phyloP scores from a whole-genome alignment of 2,797 vertebrate genomes.

The Sebastes taczanowskii region DNA sequence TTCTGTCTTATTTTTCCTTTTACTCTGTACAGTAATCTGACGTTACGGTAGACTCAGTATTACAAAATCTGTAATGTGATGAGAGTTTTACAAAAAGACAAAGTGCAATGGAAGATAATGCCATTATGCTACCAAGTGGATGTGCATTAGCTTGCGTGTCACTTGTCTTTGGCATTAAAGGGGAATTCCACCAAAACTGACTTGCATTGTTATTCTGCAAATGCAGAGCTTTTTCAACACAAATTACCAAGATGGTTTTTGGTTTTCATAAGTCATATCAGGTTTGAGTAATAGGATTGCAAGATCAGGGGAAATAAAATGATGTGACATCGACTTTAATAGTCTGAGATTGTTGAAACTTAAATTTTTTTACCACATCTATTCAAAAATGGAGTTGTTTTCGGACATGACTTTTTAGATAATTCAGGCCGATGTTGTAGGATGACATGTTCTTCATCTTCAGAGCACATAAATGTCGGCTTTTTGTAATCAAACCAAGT shows the following conservation, averaged over 20 bases:
- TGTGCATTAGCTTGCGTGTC: slow-evolving; percentile 62
- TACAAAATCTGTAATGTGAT: slow-evolving; percentile 67
- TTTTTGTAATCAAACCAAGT: neutral
- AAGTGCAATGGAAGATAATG: slow-evolving; percentile 62
- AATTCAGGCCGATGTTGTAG: neutral
- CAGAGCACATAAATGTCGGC: neutral
- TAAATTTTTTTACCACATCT: neutral
- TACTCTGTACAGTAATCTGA: slow-evolving; percentile 71
- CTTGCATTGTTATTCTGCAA: slow-evolving; percentile 53
- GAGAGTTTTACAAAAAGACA: slow-evolving; percentile 59
- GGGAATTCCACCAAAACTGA: slow-evolving; percentile 66
- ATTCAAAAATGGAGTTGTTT: neutral
- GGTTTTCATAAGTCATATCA: neutral
- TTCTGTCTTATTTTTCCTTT: slow-evolving; percentile 67
- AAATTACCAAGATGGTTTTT: neutral
- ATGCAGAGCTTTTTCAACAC: neutral
- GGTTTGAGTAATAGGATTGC: neutral
- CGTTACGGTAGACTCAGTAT: slow-evolving; percentile 67
- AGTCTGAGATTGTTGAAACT: neutral
- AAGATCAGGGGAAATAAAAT: neutral
- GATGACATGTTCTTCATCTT: neutral
- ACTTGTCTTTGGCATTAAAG: slow-evolving; percentile 73
- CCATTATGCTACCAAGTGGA: slow-evolving; percentile 65
- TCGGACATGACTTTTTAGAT: neutral
- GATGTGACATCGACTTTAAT: neutral